Evolutionary conservation across 2,888 invertebrate genomes (phyloP).

Genomic region (Hylaea fasciaria): DNA sequence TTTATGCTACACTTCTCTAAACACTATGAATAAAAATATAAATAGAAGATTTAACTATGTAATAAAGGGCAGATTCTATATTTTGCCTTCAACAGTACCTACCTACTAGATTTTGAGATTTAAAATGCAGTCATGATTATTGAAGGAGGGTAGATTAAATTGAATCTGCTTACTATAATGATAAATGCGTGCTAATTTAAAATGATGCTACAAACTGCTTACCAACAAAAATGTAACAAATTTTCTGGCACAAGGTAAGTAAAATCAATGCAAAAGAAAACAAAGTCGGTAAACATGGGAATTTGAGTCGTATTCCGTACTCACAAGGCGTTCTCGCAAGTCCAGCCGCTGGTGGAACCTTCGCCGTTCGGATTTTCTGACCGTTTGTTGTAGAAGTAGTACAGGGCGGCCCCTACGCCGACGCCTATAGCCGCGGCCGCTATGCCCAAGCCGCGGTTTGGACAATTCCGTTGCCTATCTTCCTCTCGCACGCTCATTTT

Average conservation of each 20-base stretch:
- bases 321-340: conserved; percentile 60
- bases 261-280: background rate
- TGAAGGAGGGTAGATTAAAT: too few species aligned
- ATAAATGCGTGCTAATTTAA: too few species aligned
- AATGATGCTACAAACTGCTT: too few species aligned
- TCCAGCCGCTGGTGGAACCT: conserved; percentile 67
- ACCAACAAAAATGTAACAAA: background rate
- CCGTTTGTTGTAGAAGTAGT: conserved; percentile 73
- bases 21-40: too few species aligned
- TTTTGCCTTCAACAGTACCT: too few species aligned
- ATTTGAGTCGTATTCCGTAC: conserved; percentile 44
- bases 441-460: conserved; percentile 70
- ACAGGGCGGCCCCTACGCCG: conserved; percentile 76
- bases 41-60: too few species aligned
- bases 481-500: conserved; percentile 75
- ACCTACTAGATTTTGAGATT: too few species aligned
- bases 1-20: too few species aligned
- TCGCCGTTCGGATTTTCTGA: conserved; percentile 61
- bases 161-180: too few species aligned
- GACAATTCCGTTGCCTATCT: conserved; percentile 65
- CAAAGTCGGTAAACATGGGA: conserved; percentile 17
- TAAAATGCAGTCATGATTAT: too few species aligned
- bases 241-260: conserved; percentile 2
- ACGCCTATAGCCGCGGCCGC: conserved; percentile 77
- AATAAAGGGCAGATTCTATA: too few species aligned